Evolutionary conservation across 2,113 vertebrate genomes (phyloP).

Genomic region (Taxidea taxus): DNA sequence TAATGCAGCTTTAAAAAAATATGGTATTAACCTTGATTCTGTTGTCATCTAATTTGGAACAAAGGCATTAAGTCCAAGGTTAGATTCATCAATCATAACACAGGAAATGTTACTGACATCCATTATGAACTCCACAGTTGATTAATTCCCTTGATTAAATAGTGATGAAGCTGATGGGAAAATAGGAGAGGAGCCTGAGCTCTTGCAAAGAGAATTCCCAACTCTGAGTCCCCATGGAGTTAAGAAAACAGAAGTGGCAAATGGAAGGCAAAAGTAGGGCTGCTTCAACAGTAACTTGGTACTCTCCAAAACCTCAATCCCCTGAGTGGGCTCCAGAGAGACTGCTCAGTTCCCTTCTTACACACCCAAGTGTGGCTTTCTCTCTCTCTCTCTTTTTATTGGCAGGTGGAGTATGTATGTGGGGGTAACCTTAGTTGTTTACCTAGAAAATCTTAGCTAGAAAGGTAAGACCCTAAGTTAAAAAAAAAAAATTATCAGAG

Average conservation of each 20-base stretch:
- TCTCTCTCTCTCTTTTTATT: neutral
- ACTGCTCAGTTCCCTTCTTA: neutral
- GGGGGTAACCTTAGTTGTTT: neutral
- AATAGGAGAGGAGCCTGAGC: neutral
- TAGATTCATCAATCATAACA: conserved; percentile 60
- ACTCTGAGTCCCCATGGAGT: neutral
- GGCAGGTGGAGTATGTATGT: neutral
- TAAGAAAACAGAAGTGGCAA: neutral
- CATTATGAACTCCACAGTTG: conserved; percentile 61
- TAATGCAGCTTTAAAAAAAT: neutral
- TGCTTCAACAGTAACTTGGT: neutral
- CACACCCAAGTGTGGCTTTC: neutral
- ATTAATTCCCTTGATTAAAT: conserved; percentile 74
- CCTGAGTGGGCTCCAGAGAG: neutral
- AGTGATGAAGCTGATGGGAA: conserved; percentile 10
- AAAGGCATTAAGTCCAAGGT: conserved; percentile 55
- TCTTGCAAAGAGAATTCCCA: neutral
- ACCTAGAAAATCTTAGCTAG: neutral
- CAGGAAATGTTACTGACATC: conserved; percentile 68
- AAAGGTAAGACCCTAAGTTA: conserved; percentile 11
- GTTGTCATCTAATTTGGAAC: conserved; percentile 65
- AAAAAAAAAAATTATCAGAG: neutral
- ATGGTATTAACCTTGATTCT: conserved; percentile 26
- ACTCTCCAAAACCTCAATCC: neutral
- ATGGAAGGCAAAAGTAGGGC: neutral